Evolutionary conservation across 2,888 invertebrate genomes (phyloP).

Genomic region (Phytoseiulus persimilis): DNA sequence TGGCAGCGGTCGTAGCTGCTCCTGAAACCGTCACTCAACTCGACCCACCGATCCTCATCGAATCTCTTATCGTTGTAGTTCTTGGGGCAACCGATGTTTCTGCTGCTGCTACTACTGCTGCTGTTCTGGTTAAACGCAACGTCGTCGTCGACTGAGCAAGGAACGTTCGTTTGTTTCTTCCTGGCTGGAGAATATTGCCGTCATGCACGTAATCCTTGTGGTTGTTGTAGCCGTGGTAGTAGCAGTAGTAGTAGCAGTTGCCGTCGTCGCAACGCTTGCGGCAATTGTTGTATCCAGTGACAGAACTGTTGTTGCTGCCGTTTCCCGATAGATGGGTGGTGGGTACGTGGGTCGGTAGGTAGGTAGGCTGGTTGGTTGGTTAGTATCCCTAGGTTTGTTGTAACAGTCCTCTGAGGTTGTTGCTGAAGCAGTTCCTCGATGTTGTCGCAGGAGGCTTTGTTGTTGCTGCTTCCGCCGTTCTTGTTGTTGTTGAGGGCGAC

Average conservation of each 20-base stretch:
- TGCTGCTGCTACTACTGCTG: background rate
- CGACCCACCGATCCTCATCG: background rate
- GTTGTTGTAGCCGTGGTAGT: background rate
- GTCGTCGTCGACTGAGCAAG: background rate
- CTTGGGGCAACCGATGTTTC: background rate
- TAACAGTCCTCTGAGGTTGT: background rate
- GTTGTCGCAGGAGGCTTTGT: background rate
- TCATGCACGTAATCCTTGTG: background rate
- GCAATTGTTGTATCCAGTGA: background rate
- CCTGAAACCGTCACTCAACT: background rate
- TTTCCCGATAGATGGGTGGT: background rate
- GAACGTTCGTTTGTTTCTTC: background rate
- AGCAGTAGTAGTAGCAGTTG: background rate
- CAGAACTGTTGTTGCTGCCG: background rate
- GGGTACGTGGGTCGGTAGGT: background rate
- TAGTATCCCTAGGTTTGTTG: background rate
- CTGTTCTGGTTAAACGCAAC: background rate
- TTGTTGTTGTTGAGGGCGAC: constrained; percentile 5
- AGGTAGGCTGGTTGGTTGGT: background rate
- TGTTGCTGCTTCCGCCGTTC: constrained; percentile 5
- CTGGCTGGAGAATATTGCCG: background rate
- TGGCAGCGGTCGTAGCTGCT: background rate
- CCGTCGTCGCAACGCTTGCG: background rate
- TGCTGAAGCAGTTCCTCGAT: background rate
- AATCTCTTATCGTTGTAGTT: background rate